Evolutionary conservation across 2,888 invertebrate species (phyloP).

Genomic region (Yponomeuta cagnagella): DNA sequence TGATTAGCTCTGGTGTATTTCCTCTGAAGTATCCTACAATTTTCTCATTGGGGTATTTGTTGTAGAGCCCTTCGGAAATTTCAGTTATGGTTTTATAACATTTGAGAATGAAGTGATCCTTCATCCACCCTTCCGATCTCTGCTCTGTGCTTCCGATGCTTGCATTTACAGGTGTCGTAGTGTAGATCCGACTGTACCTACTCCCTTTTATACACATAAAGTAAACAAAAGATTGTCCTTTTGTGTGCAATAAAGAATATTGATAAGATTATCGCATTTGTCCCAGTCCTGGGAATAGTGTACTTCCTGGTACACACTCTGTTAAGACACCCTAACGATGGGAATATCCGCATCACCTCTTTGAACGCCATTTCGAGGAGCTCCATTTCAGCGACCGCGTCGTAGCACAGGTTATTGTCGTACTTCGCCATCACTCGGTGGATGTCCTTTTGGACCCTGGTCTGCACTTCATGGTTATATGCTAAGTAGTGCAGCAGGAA

Average conservation of each 20-base stretch:
- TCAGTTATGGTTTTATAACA: slow-evolving; percentile 25
- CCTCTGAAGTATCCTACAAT: slow-evolving; percentile 17
- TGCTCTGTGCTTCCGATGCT: too few species aligned
- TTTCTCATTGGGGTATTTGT: slow-evolving; percentile 15
- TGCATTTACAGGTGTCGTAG: too few species aligned
- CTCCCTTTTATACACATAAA: too few species aligned
- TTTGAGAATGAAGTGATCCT: too few species aligned
- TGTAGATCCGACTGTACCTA: too few species aligned
- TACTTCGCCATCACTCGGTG: slow-evolving; percentile 23
- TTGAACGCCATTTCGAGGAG: slow-evolving; percentile 26
- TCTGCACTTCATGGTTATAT: slow-evolving; percentile 32
- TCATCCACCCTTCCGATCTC: too few species aligned
- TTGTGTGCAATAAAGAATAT: too few species aligned
- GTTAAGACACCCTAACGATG: slow-evolving; percentile 21
- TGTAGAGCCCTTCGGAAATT: slow-evolving; percentile 11
- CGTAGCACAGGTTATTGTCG: slow-evolving; percentile 23
- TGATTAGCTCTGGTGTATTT: slow-evolving; percentile 16
- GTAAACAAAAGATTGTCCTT: too few species aligned
- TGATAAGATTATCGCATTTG: too few species aligned
- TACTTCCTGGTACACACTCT: slow-evolving; percentile 24
- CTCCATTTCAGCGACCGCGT: slow-evolving; percentile 21
- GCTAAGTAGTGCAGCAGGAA: slow-evolving; percentile 36
- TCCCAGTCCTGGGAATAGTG: slow-evolving; percentile 18
- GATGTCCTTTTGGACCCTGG: slow-evolving; percentile 32
- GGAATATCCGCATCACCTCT: slow-evolving; percentile 27